Base-by-base conservation (phyloP, 2,797 vertebrate genomes). In the Agapornis canus region DNA sequence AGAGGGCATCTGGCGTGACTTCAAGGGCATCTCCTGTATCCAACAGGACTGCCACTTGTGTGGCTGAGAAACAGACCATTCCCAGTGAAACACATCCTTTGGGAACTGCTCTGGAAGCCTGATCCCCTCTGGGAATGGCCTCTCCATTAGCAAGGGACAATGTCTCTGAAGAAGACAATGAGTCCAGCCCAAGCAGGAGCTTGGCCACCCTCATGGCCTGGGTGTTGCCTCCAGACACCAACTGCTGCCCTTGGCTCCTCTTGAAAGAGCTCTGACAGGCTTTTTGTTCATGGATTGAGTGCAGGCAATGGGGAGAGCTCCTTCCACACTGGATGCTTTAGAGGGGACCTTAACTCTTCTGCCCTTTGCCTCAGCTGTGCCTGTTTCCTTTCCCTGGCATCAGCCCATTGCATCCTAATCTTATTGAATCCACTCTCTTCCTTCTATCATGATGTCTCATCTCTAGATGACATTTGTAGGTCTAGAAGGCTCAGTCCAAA, bases 151-250 rank as follows among this genome's bases (percentile, higher is more conserved):
- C 7, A 0, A 32, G 89, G 88, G 70, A 66, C 90, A 37, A 71
- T 43, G 21, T 32, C 69, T 73, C 45, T 47, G 63, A 26, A 31
- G 89, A 83, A 51, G 70, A 59, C 86, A 5, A 84, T 71, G 86
- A 47, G 27, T 26, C 78, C 85, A 71, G 68, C 59, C n/a, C 54
- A 31, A 76, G 71, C 85, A n/a, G 80, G 66, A 85, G 79, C 69
- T 26, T 1, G 88, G 59, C 80, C 88, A 49, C 80, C 86, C 90
- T 84, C 57, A 15, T 27, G 4, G 60, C 22, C 40, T 2, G 92
- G 81, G 43, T 85, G 84, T 32, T 59, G 32, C 60, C 71, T 73
- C 31, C 84, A 66, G 79, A 25, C 86, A 11, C 83, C 79, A 48
- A 12, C 40, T 10, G 69, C 75, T 56, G 73, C 85, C 63, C 57